Conservation (phyloP, 2,888 invertebrate genomes). For the Eledone cirrhosa region DNA sequence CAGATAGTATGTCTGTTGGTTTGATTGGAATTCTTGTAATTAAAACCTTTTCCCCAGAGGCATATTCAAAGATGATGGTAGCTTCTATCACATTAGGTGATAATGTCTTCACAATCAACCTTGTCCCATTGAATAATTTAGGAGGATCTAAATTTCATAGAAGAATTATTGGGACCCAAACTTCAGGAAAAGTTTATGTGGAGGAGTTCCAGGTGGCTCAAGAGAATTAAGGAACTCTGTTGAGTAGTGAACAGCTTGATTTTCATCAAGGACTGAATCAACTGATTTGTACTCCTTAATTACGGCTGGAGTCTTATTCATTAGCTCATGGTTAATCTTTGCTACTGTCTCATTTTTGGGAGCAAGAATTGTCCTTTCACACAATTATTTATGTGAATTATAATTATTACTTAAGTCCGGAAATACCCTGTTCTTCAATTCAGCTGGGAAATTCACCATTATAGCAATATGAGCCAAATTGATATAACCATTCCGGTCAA, state of each 20-base stretch:
- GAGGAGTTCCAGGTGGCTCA: too few relatives aligned
- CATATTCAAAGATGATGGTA: background rate
- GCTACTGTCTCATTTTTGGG: background rate
- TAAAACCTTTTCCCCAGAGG: background rate
- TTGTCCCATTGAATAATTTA: slow-evolving; percentile 3
- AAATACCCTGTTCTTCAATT: too few relatives aligned
- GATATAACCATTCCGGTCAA: background rate
- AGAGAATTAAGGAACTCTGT: background rate
- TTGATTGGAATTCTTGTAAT: too few relatives aligned
- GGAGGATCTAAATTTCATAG: background rate
- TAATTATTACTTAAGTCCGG: too few relatives aligned
- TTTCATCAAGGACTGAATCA: background rate
- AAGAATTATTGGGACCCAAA: background rate
- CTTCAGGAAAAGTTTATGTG: background rate
- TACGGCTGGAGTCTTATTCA: background rate
- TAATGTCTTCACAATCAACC: background rate
- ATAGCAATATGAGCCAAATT: background rate
- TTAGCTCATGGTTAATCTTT: background rate
- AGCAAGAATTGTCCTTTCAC: background rate
- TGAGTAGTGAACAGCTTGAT: background rate
- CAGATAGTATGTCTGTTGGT: too few relatives aligned
- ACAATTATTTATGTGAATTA: too few relatives aligned
- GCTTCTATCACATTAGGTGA: background rate
- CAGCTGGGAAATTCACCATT: background rate
- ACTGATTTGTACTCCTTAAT: background rate